Evolutionary conservation across 2,888 invertebrate species (phyloP).

Genomic region (Platycheirus albimanus): DNA sequence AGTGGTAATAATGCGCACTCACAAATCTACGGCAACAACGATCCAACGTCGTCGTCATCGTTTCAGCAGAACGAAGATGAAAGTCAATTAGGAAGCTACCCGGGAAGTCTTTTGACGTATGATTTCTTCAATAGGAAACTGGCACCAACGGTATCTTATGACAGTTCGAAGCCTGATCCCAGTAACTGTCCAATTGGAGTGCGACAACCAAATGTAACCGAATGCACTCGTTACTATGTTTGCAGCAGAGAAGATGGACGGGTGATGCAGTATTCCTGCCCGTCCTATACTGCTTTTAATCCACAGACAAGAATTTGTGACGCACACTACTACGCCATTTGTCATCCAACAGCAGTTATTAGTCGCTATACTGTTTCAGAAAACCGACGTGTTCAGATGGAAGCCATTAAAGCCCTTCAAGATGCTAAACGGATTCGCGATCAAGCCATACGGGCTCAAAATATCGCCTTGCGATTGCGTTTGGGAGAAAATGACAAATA

Average conservation of each 20-base stretch:
- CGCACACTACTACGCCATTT: conserved; percentile 80
- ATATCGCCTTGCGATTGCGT: conserved; percentile 78
- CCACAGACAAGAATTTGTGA: conserved; percentile 83
- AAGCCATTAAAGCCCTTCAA: conserved; percentile 79
- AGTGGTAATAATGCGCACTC: conserved; percentile 33
- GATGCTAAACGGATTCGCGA: conserved; percentile 80
- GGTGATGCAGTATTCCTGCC: conserved; percentile 83
- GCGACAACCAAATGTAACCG: conserved; percentile 83
- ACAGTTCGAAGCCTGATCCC: conserved; percentile 73
- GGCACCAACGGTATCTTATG: conserved; percentile 76
- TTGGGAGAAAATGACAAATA: conserved; percentile 68
- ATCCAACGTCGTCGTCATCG: conserved; percentile 14
- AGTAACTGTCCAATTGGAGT: conserved; percentile 82
- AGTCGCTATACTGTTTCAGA: conserved; percentile 78
- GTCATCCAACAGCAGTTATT: conserved; percentile 77
- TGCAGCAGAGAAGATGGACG: conserved; percentile 83
- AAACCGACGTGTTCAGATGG: conserved; percentile 79
- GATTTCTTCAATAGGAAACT: conserved; percentile 81
- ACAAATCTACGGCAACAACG: conserved; percentile 32
- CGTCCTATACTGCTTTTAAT: conserved; percentile 83
- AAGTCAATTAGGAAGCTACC: conserved; percentile 79
- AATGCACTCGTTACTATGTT: conserved; percentile 83
- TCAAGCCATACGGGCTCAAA: conserved; percentile 79
- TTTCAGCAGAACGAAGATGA: conserved; percentile 57
- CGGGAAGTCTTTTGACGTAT: conserved; percentile 79